A percentile compares a stretch with the other conserved stretches of the same genome.
These are phyloP conservation scores for Nyctibius bracteatus DNA, from an alignment of 2,113 vertebrate genomes.

Conservation along the genomic window DNA sequence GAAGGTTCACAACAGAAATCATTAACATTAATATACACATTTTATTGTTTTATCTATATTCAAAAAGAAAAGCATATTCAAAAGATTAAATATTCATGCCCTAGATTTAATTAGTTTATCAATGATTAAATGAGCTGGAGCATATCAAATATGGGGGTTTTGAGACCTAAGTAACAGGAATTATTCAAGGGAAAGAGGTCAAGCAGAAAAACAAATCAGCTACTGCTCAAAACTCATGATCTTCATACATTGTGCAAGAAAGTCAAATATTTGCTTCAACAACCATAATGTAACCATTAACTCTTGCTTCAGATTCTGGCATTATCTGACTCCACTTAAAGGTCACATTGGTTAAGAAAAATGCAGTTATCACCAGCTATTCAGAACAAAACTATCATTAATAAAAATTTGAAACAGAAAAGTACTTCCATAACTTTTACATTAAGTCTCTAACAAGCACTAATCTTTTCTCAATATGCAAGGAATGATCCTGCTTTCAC, in stretches of 20 bases:
- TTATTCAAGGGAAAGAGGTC: constrained; percentile 23
- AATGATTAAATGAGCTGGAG: not conserved
- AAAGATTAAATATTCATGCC: not conserved
- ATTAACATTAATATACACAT: not conserved
- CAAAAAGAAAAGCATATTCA: not conserved
- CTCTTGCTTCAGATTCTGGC: constrained; percentile 65
- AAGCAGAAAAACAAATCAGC: constrained; percentile 32
- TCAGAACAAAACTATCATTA: not conserved
- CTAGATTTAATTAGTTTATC: not conserved
- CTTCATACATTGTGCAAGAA: constrained; percentile 71
- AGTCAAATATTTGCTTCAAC: constrained; percentile 86
- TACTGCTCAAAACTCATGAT: constrained; percentile 20
- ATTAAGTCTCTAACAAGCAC: not conserved
- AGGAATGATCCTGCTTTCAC: not conserved
- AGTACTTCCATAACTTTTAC: not conserved
- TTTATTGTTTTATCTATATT: not conserved
- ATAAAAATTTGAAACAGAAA: not conserved
- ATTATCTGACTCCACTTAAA: constrained; percentile 19
- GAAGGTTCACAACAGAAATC: not conserved
- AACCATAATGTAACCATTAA: constrained; percentile 81
- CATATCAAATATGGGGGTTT: not conserved
- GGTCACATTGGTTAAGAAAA: constrained; percentile 4
- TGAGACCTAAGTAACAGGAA: not conserved
- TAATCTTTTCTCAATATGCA: not conserved
- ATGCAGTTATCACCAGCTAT: not conserved